Evolutionary conservation across 2,888 invertebrate genomes (phyloP).

Genomic region (Rhamnusium bicolor): DNA sequence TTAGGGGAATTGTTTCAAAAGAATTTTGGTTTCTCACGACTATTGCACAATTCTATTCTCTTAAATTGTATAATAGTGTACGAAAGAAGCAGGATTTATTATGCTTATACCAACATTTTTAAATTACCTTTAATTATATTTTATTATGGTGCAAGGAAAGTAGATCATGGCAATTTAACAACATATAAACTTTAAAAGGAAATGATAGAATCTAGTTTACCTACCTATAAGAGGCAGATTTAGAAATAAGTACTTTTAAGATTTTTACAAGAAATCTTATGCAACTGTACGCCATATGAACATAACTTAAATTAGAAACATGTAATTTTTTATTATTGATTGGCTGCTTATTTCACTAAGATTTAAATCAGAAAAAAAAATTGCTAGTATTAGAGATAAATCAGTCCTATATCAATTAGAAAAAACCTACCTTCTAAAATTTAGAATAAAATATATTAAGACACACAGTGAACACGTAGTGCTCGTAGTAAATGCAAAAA

Average conservation of each 20-base stretch:
- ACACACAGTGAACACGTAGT: too few relatives aligned
- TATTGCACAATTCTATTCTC: constrained; percentile 23
- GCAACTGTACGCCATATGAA: not conserved
- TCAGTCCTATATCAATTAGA: too few relatives aligned
- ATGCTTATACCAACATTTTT: not conserved
- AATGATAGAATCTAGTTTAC: constrained; percentile 28
- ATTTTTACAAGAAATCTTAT: constrained; percentile 18
- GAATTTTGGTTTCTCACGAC: constrained; percentile 37
- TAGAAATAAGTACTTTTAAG: constrained; percentile 12
- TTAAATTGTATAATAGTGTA: constrained; percentile 6
- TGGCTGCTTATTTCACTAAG: too few relatives aligned
- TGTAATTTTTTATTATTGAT: too few relatives aligned
- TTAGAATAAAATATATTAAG: too few relatives aligned
- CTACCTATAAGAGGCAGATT: not conserved
- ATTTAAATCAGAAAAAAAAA: too few relatives aligned
- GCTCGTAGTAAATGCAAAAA: too few relatives aligned
- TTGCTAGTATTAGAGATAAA: too few relatives aligned
- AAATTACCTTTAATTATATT: constrained; percentile 7
- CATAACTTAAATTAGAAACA: too few relatives aligned
- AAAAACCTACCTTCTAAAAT: too few relatives aligned
- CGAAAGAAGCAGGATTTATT: not conserved
- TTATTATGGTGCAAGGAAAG: constrained; percentile 32
- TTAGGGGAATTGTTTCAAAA: constrained; percentile 25
- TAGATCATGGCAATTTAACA: constrained; percentile 46
- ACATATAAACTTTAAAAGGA: constrained; percentile 30